Evolutionary conservation across 2,888 invertebrate genomes (phyloP), one percentile per base, ranked within the genome.

Genomic region (Digitonthophagus gazella): DNA sequence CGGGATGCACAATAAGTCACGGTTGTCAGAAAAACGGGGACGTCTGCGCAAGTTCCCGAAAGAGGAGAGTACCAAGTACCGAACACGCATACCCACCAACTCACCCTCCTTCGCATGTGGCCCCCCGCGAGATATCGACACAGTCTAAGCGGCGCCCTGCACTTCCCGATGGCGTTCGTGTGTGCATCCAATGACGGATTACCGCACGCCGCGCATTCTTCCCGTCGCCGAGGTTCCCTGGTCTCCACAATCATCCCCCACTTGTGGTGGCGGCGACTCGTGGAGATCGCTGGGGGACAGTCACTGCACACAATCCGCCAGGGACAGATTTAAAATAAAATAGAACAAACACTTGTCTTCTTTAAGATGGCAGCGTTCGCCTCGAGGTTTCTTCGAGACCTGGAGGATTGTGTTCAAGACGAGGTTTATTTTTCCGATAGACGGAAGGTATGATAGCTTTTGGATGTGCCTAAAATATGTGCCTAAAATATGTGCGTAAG

Each of bases 361-460:
- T 15, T 3, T 11, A 1, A 8, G 5, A 44, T 18, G 18, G n/a
- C 54, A 75, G 71, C 70, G 78, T 78, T 75, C 76, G 75, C 69
- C 72, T 75, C 63, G 75, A 57, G 72, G 73, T 71, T 76, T 79
- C 72, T 71, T 77, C 65, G 78, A 76, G 74, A 78, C 76, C 72
- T 79, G 16, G 77, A 78, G 15, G 73, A 74, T 55, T 70, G 72
- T 64, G 73, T 75, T 5, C 75, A 77, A 19, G 75, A 74, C n/a
- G 74, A 71, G 70, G 72, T 71, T 67, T 71, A 69, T 11, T 69
- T 73, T 68, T 73, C 73, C 58, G 67, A 58, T 57, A 71, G 70
- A 58, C 56, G 67, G 44, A 73, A 66, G 71, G 71, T 74, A 71
- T 63, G 64, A 15, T 63, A 16, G 18, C 2, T 63, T 58, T 19